These are phyloP conservation scores for Brachionus koreanus DNA, from an alignment of 1,140 invertebrate species.

Conservation along the genomic window DNA sequence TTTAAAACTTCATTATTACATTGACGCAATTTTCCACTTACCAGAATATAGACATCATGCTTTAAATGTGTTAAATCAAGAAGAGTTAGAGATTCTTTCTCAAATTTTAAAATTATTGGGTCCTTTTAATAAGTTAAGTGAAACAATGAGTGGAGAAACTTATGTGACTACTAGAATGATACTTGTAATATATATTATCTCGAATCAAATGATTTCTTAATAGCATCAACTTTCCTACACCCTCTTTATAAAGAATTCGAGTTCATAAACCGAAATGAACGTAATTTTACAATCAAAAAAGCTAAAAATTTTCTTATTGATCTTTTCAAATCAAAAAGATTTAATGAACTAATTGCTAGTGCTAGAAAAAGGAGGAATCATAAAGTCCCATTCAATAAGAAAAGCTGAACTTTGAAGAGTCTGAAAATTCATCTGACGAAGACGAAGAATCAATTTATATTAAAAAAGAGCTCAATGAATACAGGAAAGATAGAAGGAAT, in stretches of 20 bases:
- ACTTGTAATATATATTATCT: neutral
- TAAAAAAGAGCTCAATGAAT: neutral
- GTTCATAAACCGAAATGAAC: neutral
- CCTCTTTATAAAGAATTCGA: constrained; percentile 3
- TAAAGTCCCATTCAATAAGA: neutral
- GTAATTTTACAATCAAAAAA: neutral
- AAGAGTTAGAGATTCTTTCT: neutral
- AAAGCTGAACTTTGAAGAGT: neutral
- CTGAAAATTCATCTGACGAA: neutral
- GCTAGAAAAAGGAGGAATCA: neutral
- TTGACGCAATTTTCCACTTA: neutral
- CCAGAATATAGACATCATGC: neutral
- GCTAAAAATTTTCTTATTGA: neutral
- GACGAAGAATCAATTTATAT: neutral
- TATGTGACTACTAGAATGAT: neutral
- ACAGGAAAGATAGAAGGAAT: neutral
- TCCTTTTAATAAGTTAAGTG: neutral
- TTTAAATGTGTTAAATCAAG: neutral
- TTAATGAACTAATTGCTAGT: neutral
- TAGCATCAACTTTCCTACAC: neutral
- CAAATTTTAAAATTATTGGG: neutral
- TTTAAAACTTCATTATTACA: neutral
- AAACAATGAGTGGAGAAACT: neutral
- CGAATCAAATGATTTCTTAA: neutral
- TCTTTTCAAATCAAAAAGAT: neutral